Evolutionary conservation across 1,140 invertebrate genomes (phyloP).

Genomic region (Archegozetes longisetosus): DNA sequence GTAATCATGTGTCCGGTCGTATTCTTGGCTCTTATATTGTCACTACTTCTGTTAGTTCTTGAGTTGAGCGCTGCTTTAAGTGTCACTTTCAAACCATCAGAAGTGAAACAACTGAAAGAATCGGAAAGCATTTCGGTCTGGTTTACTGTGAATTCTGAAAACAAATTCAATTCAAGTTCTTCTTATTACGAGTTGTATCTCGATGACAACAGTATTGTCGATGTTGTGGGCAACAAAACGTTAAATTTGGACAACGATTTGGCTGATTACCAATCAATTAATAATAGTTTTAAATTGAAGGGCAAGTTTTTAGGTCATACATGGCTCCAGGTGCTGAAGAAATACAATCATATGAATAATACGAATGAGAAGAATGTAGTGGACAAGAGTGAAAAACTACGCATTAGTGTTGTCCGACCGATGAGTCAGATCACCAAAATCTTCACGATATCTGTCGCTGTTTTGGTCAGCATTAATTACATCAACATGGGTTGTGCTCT

Average conservation of each 20-base stretch:
- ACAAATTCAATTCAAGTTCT: neutral
- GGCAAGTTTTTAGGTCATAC: slow-evolving; percentile 46
- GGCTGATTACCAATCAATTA: no score
- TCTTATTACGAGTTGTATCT: neutral
- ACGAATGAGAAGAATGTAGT: neutral
- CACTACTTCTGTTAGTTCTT: slow-evolving; percentile 16
- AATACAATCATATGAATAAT: slow-evolving; percentile 5
- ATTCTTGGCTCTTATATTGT: slow-evolving; percentile 16
- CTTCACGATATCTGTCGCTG: slow-evolving; percentile 57
- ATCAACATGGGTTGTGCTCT: slow-evolving; percentile 87
- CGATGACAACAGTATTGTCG: slow-evolving; percentile 13
- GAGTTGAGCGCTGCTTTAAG: slow-evolving; percentile 19
- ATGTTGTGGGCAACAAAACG: slow-evolving; percentile 6
- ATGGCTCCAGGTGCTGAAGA: slow-evolving; percentile 23
- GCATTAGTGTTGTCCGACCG: slow-evolving; percentile 15
- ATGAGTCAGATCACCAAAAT: slow-evolving; percentile 29
- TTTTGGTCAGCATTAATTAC: slow-evolving; percentile 65
- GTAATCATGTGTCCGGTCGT: slow-evolving; percentile 20
- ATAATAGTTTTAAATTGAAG: slow-evolving; percentile 32
- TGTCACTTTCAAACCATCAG: slow-evolving; percentile 16
- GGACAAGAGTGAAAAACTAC: neutral
- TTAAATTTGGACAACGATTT: slow-evolving; percentile 2
- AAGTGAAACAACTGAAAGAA: slow-evolving; percentile 13
- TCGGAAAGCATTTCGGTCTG: slow-evolving; percentile 5
- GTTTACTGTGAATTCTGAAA: slow-evolving; percentile 11